Evolutionary conservation across 2,113 vertebrate genomes (phyloP), one percentile per base, ranked within the genome.

Genomic region (Chamaea fasciata): DNA sequence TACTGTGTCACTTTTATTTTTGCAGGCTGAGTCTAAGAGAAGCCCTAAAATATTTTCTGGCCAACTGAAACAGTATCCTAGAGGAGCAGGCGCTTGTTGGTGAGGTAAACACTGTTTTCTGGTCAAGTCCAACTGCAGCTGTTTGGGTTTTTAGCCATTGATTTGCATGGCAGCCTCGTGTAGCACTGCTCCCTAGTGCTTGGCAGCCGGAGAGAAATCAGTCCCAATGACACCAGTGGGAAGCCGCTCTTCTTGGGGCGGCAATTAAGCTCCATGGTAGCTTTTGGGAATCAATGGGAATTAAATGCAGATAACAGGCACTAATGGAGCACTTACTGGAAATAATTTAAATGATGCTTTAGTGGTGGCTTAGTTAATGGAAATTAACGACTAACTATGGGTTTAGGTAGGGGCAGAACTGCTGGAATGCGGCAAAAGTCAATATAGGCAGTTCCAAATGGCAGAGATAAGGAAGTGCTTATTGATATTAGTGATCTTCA

Each of bases 401-500:
- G 4, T 67, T 91, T 74, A 79, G 77, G 89, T 69, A 27, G 15
- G 10, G 87, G 87, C 87, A 53, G 74, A 87, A 96, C 94, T 96
- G 84, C 92, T 93, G 94, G 94, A 97, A 96, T 94, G 82, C n/a
- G 20, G 56, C 0, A 1, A 5, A 91, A 90, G 93, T 97, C 96
- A 97, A 96, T 97, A 96, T 37, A 27, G 67, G 87, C 85, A 60
- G 89, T 71, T 94, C 67, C 67, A 82, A 97, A 84, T 41, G 90
- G 74, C 44, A 82, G 91, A 55, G 90, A 86, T 83, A 88, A 91
- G 90, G 83, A 95, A 92, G 69, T 78, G 76, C 31, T 89, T 97
- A 96, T 93, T 95, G 95, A 97, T 94, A 82, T 92, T 96, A 97
- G 80, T 90, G 94, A 97, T 97, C 94, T 95, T 95, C 95, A 81